Conservation (phyloP, 2,113 vertebrate genomes). For the Danionella cerebrum region DNA sequence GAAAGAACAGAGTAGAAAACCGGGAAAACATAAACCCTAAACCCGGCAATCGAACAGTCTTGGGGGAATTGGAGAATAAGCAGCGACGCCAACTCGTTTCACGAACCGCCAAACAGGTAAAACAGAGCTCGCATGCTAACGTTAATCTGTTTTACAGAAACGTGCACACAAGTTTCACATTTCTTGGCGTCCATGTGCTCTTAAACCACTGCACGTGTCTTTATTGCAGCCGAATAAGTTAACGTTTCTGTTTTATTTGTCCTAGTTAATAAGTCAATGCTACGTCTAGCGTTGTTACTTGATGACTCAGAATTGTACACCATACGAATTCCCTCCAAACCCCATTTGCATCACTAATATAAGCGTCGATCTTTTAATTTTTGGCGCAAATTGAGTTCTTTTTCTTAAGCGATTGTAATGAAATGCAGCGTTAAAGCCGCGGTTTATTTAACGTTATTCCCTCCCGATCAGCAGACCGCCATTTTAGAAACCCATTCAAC, state of each 20-base stretch:
- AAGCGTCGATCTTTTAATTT: background rate
- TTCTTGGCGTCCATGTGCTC: no score
- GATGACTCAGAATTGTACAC: no score
- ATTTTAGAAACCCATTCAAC: constrained; percentile 24
- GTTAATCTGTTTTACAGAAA: background rate
- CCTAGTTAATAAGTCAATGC: no score
- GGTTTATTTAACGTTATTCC: no score
- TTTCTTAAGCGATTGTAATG: background rate
- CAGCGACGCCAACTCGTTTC: constrained; percentile 44
- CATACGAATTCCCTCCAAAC: no score
- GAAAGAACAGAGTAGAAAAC: constrained; percentile 66
- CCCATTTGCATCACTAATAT: background rate
- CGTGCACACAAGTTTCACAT: no score
- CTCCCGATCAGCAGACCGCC: constrained; percentile 12
- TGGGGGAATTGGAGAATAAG: constrained; percentile 70
- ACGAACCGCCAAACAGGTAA: constrained; percentile 56
- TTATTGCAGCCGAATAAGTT: no score
- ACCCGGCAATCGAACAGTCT: constrained; percentile 58
- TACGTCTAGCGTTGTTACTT: no score
- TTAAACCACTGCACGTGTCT: no score
- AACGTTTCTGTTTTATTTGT: no score
- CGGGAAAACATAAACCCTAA: constrained; percentile 77
- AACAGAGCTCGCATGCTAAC: background rate
- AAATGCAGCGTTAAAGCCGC: constrained; percentile 1
- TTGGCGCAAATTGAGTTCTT: no score